Evolutionary conservation across 2,888 invertebrate genomes (phyloP), one percentile per base, ranked within the genome.

Genomic region (Ectemnius lituratus): DNA sequence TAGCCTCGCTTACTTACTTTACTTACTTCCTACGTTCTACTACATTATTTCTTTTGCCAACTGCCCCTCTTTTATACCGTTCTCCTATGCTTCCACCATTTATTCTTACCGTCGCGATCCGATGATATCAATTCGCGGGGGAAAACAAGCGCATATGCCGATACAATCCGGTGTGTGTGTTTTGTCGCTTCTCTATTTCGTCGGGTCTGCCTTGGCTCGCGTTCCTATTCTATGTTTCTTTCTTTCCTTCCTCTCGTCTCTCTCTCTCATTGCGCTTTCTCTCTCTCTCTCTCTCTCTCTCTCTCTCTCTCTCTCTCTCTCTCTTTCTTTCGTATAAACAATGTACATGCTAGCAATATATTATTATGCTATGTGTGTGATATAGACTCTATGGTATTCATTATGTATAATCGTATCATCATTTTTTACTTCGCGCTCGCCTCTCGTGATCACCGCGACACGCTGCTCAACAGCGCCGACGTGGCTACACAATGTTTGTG

Each of bases 301-400:
- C 66, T 59, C 59, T 49, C 61, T 69, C n/a, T 2, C 23, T 23
- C 23, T 23, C 2, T 23, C 23, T 23, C 3, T 37, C 64, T 70
- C 63, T 73, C 77, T 74, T 3, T 57, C 45, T 69, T 81, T 84
- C 84, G 87, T 90, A 88, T 86, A 89, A 89, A 90, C 88, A 90
- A 88, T 88, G 86, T 89, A 88, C 88, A 90, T 88, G 86, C 88
- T 90, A 90, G 89, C 88, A 89, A 90, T 90, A 90, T 90, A 90
- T 90, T 90, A 90, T 89, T 90, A 90, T 90, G 90, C 89, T 90
- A 88, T 90, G 85, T 87, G 85, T 89, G 87, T 88, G 87, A 89
- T 89, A 90, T 90, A 90, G 88, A 90, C 86, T 90, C 88, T 90
- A 90, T 89, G 85, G 87, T 89, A 89, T 88, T 47, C 85, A 83